Percentiles rank a stretch among this genome's conserved stretches.
These are phyloP conservation scores for Aptenodytes patagonicus DNA, from an alignment of 2,113 vertebrate genomes.

Conservation along the genomic window DNA sequence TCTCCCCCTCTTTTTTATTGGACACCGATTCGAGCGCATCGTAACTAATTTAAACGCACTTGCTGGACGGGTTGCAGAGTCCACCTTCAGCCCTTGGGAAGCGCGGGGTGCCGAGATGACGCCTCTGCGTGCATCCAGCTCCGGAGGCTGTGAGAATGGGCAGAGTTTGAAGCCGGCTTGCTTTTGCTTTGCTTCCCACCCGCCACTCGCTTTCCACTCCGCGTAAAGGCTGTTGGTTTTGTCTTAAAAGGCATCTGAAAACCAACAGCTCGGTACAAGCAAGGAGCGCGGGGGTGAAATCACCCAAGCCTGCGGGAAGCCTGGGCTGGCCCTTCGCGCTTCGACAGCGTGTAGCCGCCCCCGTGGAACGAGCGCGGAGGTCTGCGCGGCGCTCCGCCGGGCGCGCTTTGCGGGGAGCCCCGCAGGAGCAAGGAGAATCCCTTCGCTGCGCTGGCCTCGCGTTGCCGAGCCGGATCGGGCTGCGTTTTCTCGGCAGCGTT, in stretches of 20 bases:
- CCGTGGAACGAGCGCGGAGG: not conserved
- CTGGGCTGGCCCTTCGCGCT: not conserved
- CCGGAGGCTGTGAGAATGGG: not conserved
- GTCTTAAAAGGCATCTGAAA: not conserved
- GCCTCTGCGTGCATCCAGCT: not conserved
- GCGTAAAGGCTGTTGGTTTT: not conserved
- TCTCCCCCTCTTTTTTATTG: not conserved
- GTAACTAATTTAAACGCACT: not conserved
- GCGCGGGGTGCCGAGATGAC: not conserved
- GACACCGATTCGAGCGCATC: not conserved
- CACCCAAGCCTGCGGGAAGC: not conserved
- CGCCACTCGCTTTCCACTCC: not conserved
- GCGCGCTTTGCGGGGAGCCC: not conserved
- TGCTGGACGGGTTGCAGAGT: not conserved
- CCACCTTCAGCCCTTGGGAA: not conserved
- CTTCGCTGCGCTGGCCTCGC: not conserved
- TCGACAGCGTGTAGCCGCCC: not conserved
- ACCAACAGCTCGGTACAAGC: not conserved
- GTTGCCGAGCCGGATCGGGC: not conserved
- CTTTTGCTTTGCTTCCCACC: not conserved
- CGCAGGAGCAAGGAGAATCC: not conserved
- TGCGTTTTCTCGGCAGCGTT: not conserved
- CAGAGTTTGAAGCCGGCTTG: not conserved
- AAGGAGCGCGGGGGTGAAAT: not conserved
- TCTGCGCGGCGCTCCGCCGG: not conserved